A percentile compares a stretch with the other conserved stretches of the same genome.
phyloP scores from a whole-genome alignment of 2,113 vertebrate species.

The Hoplias malabaricus region DNA sequence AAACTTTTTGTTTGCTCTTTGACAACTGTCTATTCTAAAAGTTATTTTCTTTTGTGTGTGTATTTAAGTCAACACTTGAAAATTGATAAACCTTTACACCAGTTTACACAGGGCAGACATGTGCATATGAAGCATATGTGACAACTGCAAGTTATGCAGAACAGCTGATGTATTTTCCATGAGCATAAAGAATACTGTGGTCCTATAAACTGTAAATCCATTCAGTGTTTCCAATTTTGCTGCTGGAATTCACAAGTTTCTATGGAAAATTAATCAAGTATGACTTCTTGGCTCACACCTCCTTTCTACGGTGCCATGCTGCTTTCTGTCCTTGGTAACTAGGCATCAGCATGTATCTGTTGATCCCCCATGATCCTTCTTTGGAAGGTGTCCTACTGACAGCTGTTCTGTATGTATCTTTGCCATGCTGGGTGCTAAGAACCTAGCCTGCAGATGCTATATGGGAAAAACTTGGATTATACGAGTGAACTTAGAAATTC shows the following conservation, averaged over 20 bases:
- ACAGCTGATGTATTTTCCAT: background rate
- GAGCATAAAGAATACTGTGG: background rate
- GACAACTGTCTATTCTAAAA: background rate
- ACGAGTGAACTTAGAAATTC: background rate
- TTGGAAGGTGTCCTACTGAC: slow-evolving; percentile 1
- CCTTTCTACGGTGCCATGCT: background rate
- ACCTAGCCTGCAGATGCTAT: slow-evolving; percentile 12
- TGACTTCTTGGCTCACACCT: slow-evolving; percentile 4
- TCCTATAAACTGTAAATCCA: background rate
- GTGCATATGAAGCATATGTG: background rate
- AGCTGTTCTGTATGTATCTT: slow-evolving; percentile 10
- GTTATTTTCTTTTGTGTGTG: background rate
- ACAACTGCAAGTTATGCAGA: background rate
- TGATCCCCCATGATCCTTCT: slow-evolving; percentile 12
- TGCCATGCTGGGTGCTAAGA: background rate
- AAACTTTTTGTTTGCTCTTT: slow-evolving; percentile 12
- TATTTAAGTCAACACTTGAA: background rate
- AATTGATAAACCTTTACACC: background rate
- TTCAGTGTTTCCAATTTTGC: background rate
- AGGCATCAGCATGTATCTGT: slow-evolving; percentile 10
- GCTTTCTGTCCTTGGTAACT: slow-evolving; percentile 22
- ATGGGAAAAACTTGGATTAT: background rate
- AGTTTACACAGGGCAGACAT: background rate
- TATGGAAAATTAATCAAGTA: background rate
- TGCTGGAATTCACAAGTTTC: background rate